A percentile compares a stretch with the other conserved stretches of the same genome.
These are phyloP conservation scores for Raja brachyura DNA, from an alignment of 2,113 vertebrate genomes.

Conservation along the genomic window DNA sequence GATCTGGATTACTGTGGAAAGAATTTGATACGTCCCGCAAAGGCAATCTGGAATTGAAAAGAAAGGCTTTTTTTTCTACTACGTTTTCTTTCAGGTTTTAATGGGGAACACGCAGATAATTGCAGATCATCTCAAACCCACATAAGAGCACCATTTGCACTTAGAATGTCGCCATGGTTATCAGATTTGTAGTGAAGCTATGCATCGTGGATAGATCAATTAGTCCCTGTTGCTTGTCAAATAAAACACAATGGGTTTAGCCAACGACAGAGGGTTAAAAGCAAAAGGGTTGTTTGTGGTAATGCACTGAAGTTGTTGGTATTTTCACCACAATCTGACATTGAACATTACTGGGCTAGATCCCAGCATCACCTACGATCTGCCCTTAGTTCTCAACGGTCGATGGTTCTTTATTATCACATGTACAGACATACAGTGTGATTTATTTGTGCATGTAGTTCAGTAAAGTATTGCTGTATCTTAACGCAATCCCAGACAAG, in stretches of 20 bases:
- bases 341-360: background rate
- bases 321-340: background rate
- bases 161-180: conserved; percentile 48
- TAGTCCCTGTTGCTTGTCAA: background rate
- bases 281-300: background rate
- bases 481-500: no score
- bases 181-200: conserved; percentile 49
- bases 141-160: conserved; percentile 45
- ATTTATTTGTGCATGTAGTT: no score
- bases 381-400: background rate
- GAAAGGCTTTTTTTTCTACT: conserved; percentile 53
- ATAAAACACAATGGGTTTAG: background rate
- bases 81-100: conserved; percentile 56
- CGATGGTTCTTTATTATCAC: no score
- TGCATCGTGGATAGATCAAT: background rate
- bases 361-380: background rate
- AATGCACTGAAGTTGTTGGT: background rate
- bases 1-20: conserved; percentile 64
- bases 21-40: conserved; percentile 63
- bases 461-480: no score
- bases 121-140: conserved; percentile 51
- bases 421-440: no score
- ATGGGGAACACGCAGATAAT: conserved; percentile 55
- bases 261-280: background rate
- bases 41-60: conserved; percentile 56